A percentile compares a stretch with the other conserved stretches of the same genome.
phyloP scores from a whole-genome alignment of 2,113 vertebrate species.

The Arvicanthis niloticus region DNA sequence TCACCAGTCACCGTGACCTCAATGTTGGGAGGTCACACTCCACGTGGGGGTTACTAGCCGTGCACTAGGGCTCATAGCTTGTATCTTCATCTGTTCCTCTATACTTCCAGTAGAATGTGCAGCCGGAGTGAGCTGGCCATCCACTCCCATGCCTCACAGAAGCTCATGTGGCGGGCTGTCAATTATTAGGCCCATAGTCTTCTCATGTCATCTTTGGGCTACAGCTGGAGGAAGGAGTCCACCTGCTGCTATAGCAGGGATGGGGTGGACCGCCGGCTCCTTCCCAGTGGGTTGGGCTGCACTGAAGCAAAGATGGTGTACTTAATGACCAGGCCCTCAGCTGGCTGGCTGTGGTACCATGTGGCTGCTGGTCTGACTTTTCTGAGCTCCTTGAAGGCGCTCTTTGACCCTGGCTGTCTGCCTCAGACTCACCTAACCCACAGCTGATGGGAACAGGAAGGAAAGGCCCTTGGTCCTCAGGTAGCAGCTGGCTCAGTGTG shows the following conservation, averaged over 20 bases:
- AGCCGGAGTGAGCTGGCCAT: too few species aligned
- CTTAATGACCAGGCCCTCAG: background rate
- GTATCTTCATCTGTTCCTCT: background rate
- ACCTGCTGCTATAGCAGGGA: fast-evolving
- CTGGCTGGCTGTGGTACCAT: background rate
- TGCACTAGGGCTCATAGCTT: fast-evolving
- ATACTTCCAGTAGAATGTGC: background rate
- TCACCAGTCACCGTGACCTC: background rate
- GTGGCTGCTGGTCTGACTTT: background rate
- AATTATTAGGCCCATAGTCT: fast-evolving
- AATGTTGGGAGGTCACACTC: background rate
- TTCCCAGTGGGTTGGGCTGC: fast-evolving
- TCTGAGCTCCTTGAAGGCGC: background rate
- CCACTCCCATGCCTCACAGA: background rate
- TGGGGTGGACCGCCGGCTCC: fast-evolving
- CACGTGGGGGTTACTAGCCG: background rate
- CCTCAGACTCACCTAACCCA: background rate
- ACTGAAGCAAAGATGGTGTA: background rate
- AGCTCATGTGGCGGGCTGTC: fast-evolving
- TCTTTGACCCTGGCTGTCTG: background rate
- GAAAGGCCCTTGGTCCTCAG: background rate
- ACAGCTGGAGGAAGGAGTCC: too few species aligned
- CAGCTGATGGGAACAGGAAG: too few species aligned
- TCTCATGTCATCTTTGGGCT: background rate
- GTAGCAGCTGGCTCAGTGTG: background rate